Evolutionary conservation across 35 echinoderm and acorn worm species (phyloP), one percentile per base, ranked within the genome.

Genomic region (Amphiura filiformis): DNA sequence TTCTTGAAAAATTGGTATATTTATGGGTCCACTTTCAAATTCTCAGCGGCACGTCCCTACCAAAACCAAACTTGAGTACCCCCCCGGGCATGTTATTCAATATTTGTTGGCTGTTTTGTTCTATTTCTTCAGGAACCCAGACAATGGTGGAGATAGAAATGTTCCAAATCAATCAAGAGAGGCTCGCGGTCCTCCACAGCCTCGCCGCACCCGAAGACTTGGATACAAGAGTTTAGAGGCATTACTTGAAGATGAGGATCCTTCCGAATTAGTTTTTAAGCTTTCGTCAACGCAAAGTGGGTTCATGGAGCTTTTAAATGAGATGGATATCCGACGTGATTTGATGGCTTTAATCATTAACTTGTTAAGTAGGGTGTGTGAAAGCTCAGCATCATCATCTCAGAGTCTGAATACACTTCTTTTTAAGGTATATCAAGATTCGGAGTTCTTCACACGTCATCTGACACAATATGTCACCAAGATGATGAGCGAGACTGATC

Each of bases 301-400:
- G 2, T 91, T 98, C 23, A 78, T 82, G 39, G 49, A 84, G 7
- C 47, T 98, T 22, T 78, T 98, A 4, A 47, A 89, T n/a, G 82
- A 98, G 65, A 41, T 41, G 31, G 89, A 94, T 14, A 92, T 98
- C 13, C 83, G 92, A 11, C 49, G 80, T 78, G 92, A 98, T 77
- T 32, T 98, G 28, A 83, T 94, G 89, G 82, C 79, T 4, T 77
- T 83, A 36, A 70, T 97, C n/a, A 49, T 91, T 0, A 26, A 75
- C 18, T 76, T 84, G 34, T 31, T 94, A 39, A 61, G 56, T 37
- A 64, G 39, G 52, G 90, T 82, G 1, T 98, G 91, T 61, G 81
- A 84, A 36, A 88, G 89, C 36, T n/a, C 31, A 14, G n/a, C n/a
- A n/a, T 80, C 49, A 20, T 84, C 93, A 61, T 57, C 89, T 31